A percentile compares a stretch with the other conserved stretches of the same genome.
Conservation (phyloP, 2,113 vertebrate species). For the Climacteris rufus region DNA sequence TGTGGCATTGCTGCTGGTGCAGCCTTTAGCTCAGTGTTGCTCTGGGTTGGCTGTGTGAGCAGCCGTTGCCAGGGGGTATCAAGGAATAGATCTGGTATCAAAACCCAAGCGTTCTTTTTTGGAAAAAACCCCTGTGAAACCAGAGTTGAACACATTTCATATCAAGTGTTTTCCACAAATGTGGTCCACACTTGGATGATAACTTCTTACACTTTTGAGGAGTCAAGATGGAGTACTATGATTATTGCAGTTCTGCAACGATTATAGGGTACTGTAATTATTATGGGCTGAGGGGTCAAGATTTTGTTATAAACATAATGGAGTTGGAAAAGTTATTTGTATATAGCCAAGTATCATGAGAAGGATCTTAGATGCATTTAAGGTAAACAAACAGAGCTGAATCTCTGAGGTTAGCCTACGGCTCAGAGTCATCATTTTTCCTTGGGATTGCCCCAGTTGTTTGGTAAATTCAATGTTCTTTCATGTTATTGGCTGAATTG, state of each 20-base stretch:
- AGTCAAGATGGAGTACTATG: neutral
- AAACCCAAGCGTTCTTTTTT: neutral
- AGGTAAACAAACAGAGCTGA: conserved; percentile 1
- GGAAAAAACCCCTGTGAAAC: neutral
- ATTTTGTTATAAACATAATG: neutral
- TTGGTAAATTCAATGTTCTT: conserved; percentile 49
- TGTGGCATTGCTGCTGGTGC: neutral
- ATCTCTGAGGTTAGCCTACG: neutral
- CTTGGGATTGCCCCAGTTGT: neutral
- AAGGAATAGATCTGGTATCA: neutral
- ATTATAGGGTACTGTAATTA: neutral
- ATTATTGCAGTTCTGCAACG: neutral
- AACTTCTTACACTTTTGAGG: neutral
- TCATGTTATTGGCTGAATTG: conserved; percentile 19
- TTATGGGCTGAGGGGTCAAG: neutral
- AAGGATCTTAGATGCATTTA: neutral
- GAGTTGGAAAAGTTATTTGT: neutral
- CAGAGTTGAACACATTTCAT: neutral
- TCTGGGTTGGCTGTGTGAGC: neutral
- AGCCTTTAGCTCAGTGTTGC: neutral
- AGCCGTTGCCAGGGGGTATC: neutral
- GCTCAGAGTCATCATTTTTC: neutral
- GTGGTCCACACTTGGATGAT: neutral
- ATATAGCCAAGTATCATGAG: neutral
- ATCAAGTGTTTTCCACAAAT: neutral